Base-by-base conservation (phyloP, 2,113 vertebrate genomes). In the Guaruba guarouba region DNA sequence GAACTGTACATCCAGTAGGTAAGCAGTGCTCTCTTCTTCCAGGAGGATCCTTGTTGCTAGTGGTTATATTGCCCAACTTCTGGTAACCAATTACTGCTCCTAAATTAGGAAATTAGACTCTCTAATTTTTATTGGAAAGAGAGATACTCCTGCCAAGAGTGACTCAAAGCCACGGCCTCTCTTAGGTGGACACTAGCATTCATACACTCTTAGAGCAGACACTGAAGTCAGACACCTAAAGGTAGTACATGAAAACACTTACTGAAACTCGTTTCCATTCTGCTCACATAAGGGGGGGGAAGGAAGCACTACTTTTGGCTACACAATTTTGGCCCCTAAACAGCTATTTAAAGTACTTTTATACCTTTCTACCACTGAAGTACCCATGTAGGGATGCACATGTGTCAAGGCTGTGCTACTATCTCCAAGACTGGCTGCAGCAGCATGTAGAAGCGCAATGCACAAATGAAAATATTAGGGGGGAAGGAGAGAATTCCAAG, bases 221-320 rank as follows among this genome's bases (percentile, higher is more conserved):
- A 23, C 1, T 46, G 33, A 84, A 88, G 41, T 55, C 75, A 61
- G 37, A 44, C 28, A 82, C n/a, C 44, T 54, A 49, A 55, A 89
- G 17, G 73, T 0, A 67, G 33, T 41, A 66, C 31, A 13, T 19
- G 55, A 35, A 66, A 55, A 67, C 11, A 86, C 1, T 1, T 67
- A 51, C 22, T 46, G 67, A 80, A 67, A 27, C 9, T 67, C 20
- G 57, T 68, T 67, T 62, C 46, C 9, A 31, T 33, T 37, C 10
- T 17, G 27, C 25, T 62, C 52, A 74, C 27, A 18, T 11, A n/a
- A 0, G 1, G 8, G 0, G 2, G 43, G 20, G 43, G 23, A 75
- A 68, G 23, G 17, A 43, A 75, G 11, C 12, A 13, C 27, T 59
- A 39, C 25, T 48, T 81, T 35, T n/a, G 31, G 20, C 54, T 88